Evolutionary conservation across 2,888 invertebrate species (phyloP), one percentile per base, ranked within the genome.

Genomic region (Drosophila fungiperda): DNA sequence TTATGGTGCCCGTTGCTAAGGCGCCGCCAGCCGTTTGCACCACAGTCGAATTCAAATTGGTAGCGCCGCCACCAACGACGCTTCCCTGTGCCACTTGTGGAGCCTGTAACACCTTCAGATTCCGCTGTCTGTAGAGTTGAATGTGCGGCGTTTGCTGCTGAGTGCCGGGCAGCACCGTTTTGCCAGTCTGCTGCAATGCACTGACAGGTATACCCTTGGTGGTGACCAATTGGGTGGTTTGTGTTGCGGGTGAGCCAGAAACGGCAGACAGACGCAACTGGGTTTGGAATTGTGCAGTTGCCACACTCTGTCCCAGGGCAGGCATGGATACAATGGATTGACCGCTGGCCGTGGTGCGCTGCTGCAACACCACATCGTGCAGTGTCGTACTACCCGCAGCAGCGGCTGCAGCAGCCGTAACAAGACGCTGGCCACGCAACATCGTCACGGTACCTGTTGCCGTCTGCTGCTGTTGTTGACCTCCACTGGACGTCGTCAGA

Each of bases 251-350:
- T 1, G 82, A 69, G 0, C 74, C 65, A 0, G 92, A 86, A 60
- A 93, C 92, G 0, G 93, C 90, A 0, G 92, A 90, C 49, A 93
- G 73, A 3, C 93, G 92, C 5, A 93, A 74, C 72, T 93, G 93
- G 0, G 93, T 90, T 68, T 93, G 93, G 23, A 93, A 91, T 70
- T 93, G 93, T 0, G 91, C 89, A 15, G 91, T 90, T 2, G 90
- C 86, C 0, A 92, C 91, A 63, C 81, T 87, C 53, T 92, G 92
- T 0, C 90, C 92, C n/a, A 93, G 76, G 32, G 87, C 84, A 20
- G 93, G 92, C 91, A 93, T 92, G 3, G 93, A 93, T 0, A 93
- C 93, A 60, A 93, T 93, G 0, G 93, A 93, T 40, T 93, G 93
- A 40, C 92, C 92, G 38, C 92, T 92, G 7, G 92, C 90, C 33